A percentile compares a stretch with the other conserved stretches of the same genome.
Evolutionary conservation across 2,888 invertebrate species (phyloP).

Genomic region (Scaptomyza tumidula): DNA sequence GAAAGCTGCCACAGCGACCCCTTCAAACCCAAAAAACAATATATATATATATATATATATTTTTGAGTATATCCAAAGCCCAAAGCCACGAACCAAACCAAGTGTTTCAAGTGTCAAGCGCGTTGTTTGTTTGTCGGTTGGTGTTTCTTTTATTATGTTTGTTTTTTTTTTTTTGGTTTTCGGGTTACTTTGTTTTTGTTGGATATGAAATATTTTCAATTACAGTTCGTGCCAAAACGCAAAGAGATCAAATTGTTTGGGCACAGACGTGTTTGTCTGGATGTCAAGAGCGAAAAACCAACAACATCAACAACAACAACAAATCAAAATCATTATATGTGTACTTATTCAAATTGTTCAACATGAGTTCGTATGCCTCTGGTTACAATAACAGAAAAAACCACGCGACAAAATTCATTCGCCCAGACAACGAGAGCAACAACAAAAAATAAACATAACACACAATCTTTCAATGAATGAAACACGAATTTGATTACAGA

Average conservation of each 20-base stretch:
- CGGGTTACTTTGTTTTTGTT: constrained; percentile 29
- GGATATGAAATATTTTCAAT: constrained; percentile 69
- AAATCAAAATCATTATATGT: constrained; percentile 29
- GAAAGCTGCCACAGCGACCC: constrained; percentile 62
- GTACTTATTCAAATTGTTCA: constrained; percentile 72
- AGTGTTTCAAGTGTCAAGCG: constrained; percentile 74
- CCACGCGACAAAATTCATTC: constrained; percentile 38
- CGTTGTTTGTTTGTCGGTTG: constrained; percentile 56
- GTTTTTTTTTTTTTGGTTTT: constrained; percentile 13
- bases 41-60: too few species aligned
- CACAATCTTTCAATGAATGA: constrained; percentile 66
- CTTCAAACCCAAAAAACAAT: not conserved
- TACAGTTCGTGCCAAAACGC: constrained; percentile 79
- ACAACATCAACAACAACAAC: constrained; percentile 5
- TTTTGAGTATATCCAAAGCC: constrained; percentile 13
- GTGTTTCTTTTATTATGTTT: constrained; percentile 3
- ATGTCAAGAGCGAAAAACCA: constrained; percentile 37
- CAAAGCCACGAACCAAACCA: constrained; percentile 59
- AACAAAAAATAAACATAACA: constrained; percentile 23
- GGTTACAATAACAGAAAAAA: constrained; percentile 52
- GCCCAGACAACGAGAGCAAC: constrained; percentile 18
- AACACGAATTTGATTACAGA: constrained; percentile 49
- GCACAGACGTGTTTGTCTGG: constrained; percentile 41
- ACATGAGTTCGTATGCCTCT: constrained; percentile 68
- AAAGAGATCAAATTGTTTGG: constrained; percentile 69